phyloP scores from a whole-genome alignment of 1,140 invertebrate species.

The Aphis gossypii region DNA sequence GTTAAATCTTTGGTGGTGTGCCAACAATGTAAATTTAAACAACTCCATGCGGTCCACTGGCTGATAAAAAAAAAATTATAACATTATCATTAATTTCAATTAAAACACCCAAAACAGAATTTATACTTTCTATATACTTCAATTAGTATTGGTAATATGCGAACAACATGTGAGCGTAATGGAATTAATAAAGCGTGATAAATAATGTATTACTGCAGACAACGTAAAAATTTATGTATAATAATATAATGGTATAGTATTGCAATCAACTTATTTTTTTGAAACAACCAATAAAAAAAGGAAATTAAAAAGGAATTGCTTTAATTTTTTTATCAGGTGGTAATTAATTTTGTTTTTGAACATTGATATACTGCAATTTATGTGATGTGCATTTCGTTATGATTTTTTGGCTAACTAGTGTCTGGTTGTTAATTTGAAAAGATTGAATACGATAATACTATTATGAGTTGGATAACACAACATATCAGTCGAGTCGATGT shows the following conservation, averaged over 20 bases:
- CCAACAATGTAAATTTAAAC: slow-evolving; percentile 19
- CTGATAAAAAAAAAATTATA: not conserved
- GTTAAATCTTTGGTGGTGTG: not conserved
- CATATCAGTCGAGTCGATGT: not conserved
- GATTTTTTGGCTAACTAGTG: not conserved
- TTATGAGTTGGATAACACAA: not conserved
- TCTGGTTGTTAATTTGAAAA: not conserved
- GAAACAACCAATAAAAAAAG: not conserved
- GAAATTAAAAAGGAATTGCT: not conserved
- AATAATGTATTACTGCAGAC: not conserved
- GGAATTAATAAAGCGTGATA: not conserved
- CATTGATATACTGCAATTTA: not conserved
- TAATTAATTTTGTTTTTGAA: not conserved
- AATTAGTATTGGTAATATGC: not conserved
- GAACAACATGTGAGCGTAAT: not conserved
- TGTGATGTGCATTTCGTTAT: not conserved
- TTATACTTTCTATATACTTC: not conserved
- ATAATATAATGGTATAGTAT: not conserved
- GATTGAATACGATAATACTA: not conserved
- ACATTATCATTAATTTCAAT: slow-evolving; percentile 27
- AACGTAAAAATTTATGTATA: not conserved
- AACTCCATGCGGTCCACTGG: not conserved
- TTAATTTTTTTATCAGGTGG: not conserved
- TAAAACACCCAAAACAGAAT: not conserved
- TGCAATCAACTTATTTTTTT: not conserved